phyloP scores from a whole-genome alignment of 35 echinoderm and acorn worm genomes.

The Apostichopus parvimensis region DNA sequence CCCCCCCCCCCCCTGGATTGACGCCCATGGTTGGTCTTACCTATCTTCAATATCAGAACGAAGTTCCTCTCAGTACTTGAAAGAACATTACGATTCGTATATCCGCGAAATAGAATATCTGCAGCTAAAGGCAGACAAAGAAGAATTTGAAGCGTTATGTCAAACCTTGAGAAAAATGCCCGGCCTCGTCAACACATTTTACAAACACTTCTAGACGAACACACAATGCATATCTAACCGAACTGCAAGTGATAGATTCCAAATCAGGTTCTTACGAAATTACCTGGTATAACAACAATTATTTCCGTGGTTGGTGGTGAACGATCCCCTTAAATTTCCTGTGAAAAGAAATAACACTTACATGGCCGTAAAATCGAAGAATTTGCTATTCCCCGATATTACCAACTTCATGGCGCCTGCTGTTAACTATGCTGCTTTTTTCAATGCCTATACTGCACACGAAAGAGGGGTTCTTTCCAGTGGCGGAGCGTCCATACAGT shows the following conservation, averaged over 20 bases:
- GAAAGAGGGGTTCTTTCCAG: no score
- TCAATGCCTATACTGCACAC: no score
- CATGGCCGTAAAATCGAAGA: conserved; percentile 41
- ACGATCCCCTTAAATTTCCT: conserved; percentile 22
- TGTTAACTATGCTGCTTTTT: conserved; percentile 40
- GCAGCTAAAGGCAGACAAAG: not conserved
- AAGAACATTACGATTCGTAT: not conserved
- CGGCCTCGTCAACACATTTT: conserved; percentile 16
- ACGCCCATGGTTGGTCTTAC: not conserved
- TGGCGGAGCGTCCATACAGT: no score
- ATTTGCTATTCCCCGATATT: conserved; percentile 42
- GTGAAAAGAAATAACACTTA: conserved; percentile 46
- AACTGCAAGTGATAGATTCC: not conserved
- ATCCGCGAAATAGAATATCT: no score
- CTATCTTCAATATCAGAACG: not conserved
- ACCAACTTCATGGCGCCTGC: conserved; percentile 28
- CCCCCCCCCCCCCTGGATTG: no score
- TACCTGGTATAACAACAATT: not conserved
- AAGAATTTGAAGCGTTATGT: not conserved
- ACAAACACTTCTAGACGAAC: not conserved
- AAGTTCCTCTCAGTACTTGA: not conserved
- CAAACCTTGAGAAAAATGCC: not conserved
- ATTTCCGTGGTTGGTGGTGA: not conserved
- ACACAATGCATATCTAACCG: not conserved
- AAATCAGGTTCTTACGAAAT: not conserved